Base-by-base conservation (phyloP, 2,797 vertebrate species). In the Siniperca undulata region DNA sequence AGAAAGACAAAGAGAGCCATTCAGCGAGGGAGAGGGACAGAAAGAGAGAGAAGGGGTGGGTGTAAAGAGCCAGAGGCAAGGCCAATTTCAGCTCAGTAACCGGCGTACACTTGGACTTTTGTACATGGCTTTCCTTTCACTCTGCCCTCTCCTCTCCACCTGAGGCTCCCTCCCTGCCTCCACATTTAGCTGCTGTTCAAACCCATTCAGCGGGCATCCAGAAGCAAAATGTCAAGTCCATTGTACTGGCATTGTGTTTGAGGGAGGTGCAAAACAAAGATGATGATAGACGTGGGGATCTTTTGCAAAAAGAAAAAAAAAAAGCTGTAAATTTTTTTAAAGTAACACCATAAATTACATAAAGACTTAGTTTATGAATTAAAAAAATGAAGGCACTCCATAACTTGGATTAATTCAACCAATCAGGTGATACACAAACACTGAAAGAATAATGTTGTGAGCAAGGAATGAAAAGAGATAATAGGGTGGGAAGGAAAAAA, bases 1-100 rank as follows among this genome's bases (percentile, higher is more conserved):
- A 73, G 70, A 75, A 84, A 90, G 76, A 95, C 92, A 94, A 94
- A 95, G 93, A 90, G 42, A 89, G 85, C 87, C 91, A 91, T 94
- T 94, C 91, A 93, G 80, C 2, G 4, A 78, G 77, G 74, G 60
- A 89, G 78, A 90, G 85, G 81, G 90, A 91, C 82, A 90, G 81
- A 85, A 77, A 74, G 86, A 68, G 82, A 90, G 71, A 88, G 86
- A 85, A 90, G 84, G 88, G 91, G 93, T 91, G 91, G 90, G 85
- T 88, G 93, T 86, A 90, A 93, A 91, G 84, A 88, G 88, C 91
- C 86, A 93, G 87, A 92, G 91, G 92, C 90, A 91, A 91, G 88
- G 88, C 93, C 93, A 93, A 91, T 92, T 94, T 92, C 93, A 93
- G 85, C 89, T 90, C 86, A 86, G 90, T 82, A 88, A 88, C 86